Evolutionary conservation across 2,113 vertebrate genomes (phyloP).

Genomic region (Bagarius yarrelli): DNA sequence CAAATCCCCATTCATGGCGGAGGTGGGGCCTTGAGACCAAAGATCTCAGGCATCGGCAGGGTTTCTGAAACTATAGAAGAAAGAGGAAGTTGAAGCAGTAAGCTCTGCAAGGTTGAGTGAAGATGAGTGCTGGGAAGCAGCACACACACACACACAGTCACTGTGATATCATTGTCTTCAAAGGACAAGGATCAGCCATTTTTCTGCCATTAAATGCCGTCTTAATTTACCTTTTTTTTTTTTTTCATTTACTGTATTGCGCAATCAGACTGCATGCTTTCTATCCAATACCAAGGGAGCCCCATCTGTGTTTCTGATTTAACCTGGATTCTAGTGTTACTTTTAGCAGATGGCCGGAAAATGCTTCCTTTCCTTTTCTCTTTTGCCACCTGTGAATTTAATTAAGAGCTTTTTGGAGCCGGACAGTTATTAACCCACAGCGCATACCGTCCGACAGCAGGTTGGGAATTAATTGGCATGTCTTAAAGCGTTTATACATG

Average conservation of each 20-base stretch:
- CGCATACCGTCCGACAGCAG: slow-evolving; percentile 20
- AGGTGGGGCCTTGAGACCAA: slow-evolving; percentile 63
- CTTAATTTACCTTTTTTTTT: slow-evolving; percentile 32
- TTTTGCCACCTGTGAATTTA: slow-evolving; percentile 65
- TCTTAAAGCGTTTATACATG: slow-evolving; percentile 28
- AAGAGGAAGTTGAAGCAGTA: slow-evolving; percentile 79
- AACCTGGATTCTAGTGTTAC: slow-evolving; percentile 49
- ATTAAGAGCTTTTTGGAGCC: slow-evolving; percentile 60
- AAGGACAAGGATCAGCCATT: slow-evolving; percentile 34
- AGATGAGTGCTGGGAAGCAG: slow-evolving; percentile 74
- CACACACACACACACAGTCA: slow-evolving; percentile 30
- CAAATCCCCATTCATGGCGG: slow-evolving; percentile 39
- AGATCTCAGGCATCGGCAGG: slow-evolving; percentile 61
- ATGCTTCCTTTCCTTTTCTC: slow-evolving; percentile 45
- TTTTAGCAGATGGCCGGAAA: slow-evolving; percentile 61
- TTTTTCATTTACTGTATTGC: slow-evolving; percentile 1
- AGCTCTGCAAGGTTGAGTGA: slow-evolving; percentile 76
- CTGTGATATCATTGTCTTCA: slow-evolving; percentile 51
- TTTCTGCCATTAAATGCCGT: slow-evolving; percentile 52
- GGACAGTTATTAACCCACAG: slow-evolving; percentile 38
- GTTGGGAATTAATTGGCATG: slow-evolving; percentile 24
- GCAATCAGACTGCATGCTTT: slow-evolving; percentile 30
- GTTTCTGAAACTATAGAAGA: slow-evolving; percentile 59
- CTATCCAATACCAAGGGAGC: slow-evolving; percentile 41
- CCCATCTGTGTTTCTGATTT: slow-evolving; percentile 69